Evolutionary conservation across 2,797 vertebrate species (phyloP).

Genomic region (Helostoma temminkii): DNA sequence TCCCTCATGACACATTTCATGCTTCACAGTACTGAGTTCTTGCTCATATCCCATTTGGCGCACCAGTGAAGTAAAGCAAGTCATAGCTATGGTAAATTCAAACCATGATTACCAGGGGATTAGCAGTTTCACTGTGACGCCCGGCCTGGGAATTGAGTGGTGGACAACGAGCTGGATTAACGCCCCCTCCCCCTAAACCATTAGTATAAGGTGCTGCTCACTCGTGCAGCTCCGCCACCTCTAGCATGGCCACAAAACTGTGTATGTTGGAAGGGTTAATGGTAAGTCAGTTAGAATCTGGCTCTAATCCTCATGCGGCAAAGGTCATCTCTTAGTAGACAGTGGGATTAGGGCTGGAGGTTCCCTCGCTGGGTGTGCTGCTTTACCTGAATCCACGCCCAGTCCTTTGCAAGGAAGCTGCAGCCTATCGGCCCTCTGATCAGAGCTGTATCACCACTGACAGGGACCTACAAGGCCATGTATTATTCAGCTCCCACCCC

Average conservation of each 20-base stretch:
- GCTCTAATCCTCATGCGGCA: conserved; percentile 62
- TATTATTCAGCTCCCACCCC: conserved; percentile 13
- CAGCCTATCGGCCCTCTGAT: neutral
- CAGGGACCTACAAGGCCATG: neutral
- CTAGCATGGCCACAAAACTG: conserved; percentile 39
- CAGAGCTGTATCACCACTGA: neutral
- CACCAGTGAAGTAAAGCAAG: conserved; percentile 43
- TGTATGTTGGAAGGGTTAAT: conserved; percentile 51
- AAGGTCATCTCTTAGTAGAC: conserved; percentile 63
- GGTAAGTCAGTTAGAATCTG: conserved; percentile 66
- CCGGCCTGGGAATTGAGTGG: conserved; percentile 35
- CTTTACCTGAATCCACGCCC: conserved; percentile 21
- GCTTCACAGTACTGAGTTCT: neutral
- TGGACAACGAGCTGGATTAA: conserved; percentile 50
- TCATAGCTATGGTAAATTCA: conserved; percentile 49
- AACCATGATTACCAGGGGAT: conserved; percentile 60
- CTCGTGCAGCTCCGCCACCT: conserved; percentile 9
- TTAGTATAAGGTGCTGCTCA: conserved; percentile 2
- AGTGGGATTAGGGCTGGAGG: conserved; percentile 50
- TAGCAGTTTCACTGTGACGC: conserved; percentile 53
- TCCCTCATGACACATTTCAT: neutral
- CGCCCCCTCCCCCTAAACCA: conserved; percentile 11
- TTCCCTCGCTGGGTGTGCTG: conserved; percentile 28
- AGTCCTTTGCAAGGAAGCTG: conserved; percentile 4
- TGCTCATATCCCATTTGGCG: conserved; percentile 24